Base-by-base conservation (phyloP, 2,797 vertebrate genomes). In the Pseudomugil gertrudae region DNA sequence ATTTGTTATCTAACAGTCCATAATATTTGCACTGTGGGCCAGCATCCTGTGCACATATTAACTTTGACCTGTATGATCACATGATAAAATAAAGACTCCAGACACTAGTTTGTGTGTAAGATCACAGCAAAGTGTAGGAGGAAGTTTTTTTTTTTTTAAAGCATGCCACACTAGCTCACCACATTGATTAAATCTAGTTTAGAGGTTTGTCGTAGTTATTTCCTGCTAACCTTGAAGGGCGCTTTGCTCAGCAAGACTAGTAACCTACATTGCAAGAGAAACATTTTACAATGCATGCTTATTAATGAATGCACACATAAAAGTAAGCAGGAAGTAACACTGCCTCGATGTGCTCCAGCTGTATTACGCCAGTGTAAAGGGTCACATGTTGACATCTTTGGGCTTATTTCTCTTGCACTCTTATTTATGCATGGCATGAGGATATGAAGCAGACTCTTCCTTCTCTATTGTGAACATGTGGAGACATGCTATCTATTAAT, bases 211-310 rank as follows among this genome's bases (percentile, higher is more conserved):
- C 52, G 58, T 43, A 33, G 72, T 67, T n/a, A 69, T 82, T 84
- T 89, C 83, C 84, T 87, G 84, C 74, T 61, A 7, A 64, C 21
- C 27, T 65, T 48, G 53, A 76, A 76, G 74, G 57, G 8, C 9
- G 51, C 66, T 58, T 38, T 15, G 55, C 62, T 84, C 65, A 54
- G 75, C 68, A 68, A 58, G 64, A 5, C 36, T 55, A 36, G 73
- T 82, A 78, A 74, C 74, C 75, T 53, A 69, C 62, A 58, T 72
- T 54, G 4, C 55, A 55, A 47, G 65, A 75, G 61, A 69, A 63
- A 51, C 27, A n/a, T 14, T 51, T 54, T 38, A 35, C 51, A 13
- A 29, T 23, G 19, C 8, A 7, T 36, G 1, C 45, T n/a, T 0
- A 33, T 66, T 21, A 38, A 38, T 63, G n/a, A 10, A 55, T n/a